Base-by-base conservation (phyloP, 2,113 vertebrate genomes). In the Rhabdornis inornatus region DNA sequence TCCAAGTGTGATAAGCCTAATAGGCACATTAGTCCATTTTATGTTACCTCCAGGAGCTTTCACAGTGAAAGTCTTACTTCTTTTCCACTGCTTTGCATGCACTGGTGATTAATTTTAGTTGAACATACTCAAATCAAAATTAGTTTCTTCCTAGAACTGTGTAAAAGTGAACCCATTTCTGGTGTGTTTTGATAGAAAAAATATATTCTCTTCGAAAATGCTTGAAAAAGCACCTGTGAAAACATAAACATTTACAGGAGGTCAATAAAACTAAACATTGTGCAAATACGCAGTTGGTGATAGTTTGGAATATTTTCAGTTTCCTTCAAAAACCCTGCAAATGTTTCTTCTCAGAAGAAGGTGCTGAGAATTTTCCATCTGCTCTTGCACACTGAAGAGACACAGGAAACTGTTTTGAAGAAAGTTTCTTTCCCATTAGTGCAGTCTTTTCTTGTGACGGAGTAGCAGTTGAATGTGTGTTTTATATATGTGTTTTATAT, bases 31-130 rank as follows among this genome's bases (percentile, higher is more conserved):
- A 72, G 64, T 87, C 70, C 71, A 50, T 69, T 94, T 96, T 88
- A 94, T 91, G 63, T 81, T 93, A 63, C 92, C 82, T 91, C 83
- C 72, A 95, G 74, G 83, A 87, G 79, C 40, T 75, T 93, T 95
- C 66, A 68, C 55, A 75, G 52, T 31, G 42, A 19, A 94, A 90
- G 27, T 84, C 82, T 90, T 70, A 69, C 70, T 31, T 91, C 39
- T 85, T 76, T 69, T 55, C 60, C 44, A 50, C 42, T 37, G 35
- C 39, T 93, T 93, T 88, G 71, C 50, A 47, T 77, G 63, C 70
- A 84, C 16, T 39, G 40, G 24, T 0, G 0, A 84, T 94, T 92
- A 87, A 91, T 91, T 95, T 75, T 37, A 57, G 60, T 61, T 75
- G 69, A 91, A 78, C 25, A 44, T 16, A 25, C 27, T 81, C 52